phyloP scores from a whole-genome alignment of 2,797 vertebrate species.

The Champsocephalus esox region DNA sequence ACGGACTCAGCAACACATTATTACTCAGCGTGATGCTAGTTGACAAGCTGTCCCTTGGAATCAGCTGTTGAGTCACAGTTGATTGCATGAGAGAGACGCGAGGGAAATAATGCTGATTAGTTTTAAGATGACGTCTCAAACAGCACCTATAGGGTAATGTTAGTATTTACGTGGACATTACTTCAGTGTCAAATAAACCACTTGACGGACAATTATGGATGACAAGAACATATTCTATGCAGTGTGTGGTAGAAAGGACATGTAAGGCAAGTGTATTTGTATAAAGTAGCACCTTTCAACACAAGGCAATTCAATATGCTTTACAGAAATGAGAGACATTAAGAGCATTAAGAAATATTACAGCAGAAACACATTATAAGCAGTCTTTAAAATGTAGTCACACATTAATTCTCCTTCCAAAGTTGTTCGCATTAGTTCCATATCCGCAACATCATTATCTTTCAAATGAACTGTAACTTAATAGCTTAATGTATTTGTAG shows the following conservation, averaged over 20 bases:
- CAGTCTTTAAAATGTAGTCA: not conserved
- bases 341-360: too few species aligned
- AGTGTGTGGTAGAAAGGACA: too few species aligned
- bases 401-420: not conserved
- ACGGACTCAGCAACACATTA: slow-evolving; percentile 60
- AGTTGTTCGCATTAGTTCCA: not conserved
- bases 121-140: slow-evolving; percentile 18
- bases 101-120: slow-evolving; percentile 39
- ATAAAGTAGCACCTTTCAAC: too few species aligned
- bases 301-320: too few species aligned
- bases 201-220: not conserved
- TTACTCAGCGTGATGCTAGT: slow-evolving; percentile 70
- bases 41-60: slow-evolving; percentile 75
- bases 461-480: not conserved
- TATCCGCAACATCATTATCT: not conserved
- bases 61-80: slow-evolving; percentile 67
- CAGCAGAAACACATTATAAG: too few species aligned
- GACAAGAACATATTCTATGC: not conserved
- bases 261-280: too few species aligned
- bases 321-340: too few species aligned
- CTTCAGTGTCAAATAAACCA: not conserved
- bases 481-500: not conserved
- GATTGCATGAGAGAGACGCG: slow-evolving; percentile 52
- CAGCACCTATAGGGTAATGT: not conserved
- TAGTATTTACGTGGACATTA: not conserved